These are phyloP conservation scores for Indicator maculatus DNA, from an alignment of 2,113 vertebrate species.

Conservation along the genomic window DNA sequence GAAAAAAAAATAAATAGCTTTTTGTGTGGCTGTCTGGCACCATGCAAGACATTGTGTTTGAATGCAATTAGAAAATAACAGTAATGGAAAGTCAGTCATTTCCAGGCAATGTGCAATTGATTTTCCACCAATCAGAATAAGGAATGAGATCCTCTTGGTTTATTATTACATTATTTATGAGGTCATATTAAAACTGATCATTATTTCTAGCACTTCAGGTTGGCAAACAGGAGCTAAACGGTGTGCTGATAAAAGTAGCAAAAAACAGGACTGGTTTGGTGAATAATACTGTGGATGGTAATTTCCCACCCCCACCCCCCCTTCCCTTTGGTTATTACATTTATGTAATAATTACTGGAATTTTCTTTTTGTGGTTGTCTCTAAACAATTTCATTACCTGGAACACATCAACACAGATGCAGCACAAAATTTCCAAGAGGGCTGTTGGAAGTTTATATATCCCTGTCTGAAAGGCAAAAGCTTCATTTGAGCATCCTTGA, in stretches of 20 bases:
- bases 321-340: slow-evolving; percentile 32
- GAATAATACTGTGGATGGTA: slow-evolving; percentile 1
- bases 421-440: slow-evolving; percentile 1
- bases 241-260: slow-evolving; percentile 2
- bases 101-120: slow-evolving; percentile 81
- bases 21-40: slow-evolving; percentile 65
- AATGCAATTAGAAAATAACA: slow-evolving; percentile 78
- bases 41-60: slow-evolving; percentile 63
- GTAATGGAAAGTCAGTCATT: slow-evolving; percentile 81
- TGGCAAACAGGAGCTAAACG: slow-evolving; percentile 53
- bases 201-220: slow-evolving; percentile 75
- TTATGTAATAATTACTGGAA: slow-evolving; percentile 33
- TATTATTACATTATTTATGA: slow-evolving; percentile 82
- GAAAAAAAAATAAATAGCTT: slow-evolving; percentile 8
- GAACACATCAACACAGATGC: neutral
- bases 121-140: slow-evolving; percentile 83
- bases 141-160: slow-evolving; percentile 78
- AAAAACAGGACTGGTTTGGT: slow-evolving; percentile 9
- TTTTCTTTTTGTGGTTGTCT: slow-evolving; percentile 24
- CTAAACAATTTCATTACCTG: slow-evolving; percentile 13
- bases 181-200: slow-evolving; percentile 78
- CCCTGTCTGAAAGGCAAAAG: neutral
- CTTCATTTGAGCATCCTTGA: neutral
- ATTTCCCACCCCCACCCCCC: no score
- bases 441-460: neutral